Evolutionary conservation across 2,888 invertebrate genomes (phyloP), one percentile per base, ranked within the genome.

Genomic region (Gisinianus flammeolus): DNA sequence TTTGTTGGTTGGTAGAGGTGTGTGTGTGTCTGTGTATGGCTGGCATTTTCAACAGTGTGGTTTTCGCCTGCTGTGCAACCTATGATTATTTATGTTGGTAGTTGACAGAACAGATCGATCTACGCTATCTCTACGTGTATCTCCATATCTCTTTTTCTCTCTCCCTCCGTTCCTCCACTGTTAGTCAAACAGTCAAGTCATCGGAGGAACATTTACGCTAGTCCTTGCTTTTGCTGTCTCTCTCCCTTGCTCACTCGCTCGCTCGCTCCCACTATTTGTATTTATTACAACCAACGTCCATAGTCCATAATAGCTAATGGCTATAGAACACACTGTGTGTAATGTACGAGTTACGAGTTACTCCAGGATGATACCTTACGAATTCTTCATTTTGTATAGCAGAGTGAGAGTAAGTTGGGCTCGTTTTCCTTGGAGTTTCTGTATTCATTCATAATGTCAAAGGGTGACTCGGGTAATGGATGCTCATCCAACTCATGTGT

Each of bases 41-140:
- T 58, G 62, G 28, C 62, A 28, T 62, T 62, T 62, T 56, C 73
- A 73, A 73, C 73, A 73, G 56, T 73, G 73, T 73, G 73, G 73
- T 73, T 69, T 66, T 56, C 58, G 67, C 76, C 76, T 68, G 76
- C 76, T 76, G 76, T 62, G 76, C 68, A 31, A 54, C 76, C 68
- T 68, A 76, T 68, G 76, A 76, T 76, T 76, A 76, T 76, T 76
- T 76, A 76, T 76, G 68, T 69, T 76, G 67, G 35, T 69, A 52
- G 68, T 69, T 56, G 75, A 75, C 67, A 67, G 67, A 67, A 52
- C 35, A 75, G 62, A 62, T 62, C 62, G 62, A 62, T 62, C 73
- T 73, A 33, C 31, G 33, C 26, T 73, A 73, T 73, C 62, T 73
- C 73, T 73, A 33, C 35, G 62, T 73, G 62, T 62, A 62, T 58